Evolutionary conservation across 1,140 invertebrate genomes (phyloP).

Genomic region (Maniola jurtina): DNA sequence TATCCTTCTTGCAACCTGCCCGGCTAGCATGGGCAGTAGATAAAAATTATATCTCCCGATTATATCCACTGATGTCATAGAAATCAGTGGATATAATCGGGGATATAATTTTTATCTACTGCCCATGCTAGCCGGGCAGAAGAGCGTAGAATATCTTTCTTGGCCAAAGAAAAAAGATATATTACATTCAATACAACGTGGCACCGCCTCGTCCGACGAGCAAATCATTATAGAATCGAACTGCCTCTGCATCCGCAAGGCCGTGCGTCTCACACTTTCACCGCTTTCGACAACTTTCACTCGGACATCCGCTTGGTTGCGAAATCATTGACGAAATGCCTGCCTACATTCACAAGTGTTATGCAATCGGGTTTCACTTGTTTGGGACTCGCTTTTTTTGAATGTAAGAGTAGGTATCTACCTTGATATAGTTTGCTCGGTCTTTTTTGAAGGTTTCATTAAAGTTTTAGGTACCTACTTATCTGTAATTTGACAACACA

Average conservation of each 20-base stretch:
- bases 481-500: not conserved
- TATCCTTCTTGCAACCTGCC: no score
- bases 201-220: not conserved
- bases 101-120: no score
- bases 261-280: slow-evolving; percentile 39
- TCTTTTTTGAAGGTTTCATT: no score
- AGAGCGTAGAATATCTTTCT: no score
- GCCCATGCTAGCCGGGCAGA: no score
- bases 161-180: not conserved
- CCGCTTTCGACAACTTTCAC: slow-evolving; percentile 52
- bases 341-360: slow-evolving; percentile 30
- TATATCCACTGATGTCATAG: no score
- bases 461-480: not conserved
- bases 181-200: not conserved
- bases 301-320: slow-evolving; percentile 43
- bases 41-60: no score
- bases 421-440: no score
- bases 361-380: slow-evolving; percentile 31
- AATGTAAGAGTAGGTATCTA: not conserved
- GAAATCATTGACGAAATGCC: slow-evolving; percentile 34
- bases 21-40: no score
- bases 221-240: not conserved
- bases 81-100: no score
- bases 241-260: not conserved
- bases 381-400: slow-evolving; percentile 2